Base-by-base conservation (phyloP, 2,888 invertebrate species). In the Aleiodes testaceus region DNA sequence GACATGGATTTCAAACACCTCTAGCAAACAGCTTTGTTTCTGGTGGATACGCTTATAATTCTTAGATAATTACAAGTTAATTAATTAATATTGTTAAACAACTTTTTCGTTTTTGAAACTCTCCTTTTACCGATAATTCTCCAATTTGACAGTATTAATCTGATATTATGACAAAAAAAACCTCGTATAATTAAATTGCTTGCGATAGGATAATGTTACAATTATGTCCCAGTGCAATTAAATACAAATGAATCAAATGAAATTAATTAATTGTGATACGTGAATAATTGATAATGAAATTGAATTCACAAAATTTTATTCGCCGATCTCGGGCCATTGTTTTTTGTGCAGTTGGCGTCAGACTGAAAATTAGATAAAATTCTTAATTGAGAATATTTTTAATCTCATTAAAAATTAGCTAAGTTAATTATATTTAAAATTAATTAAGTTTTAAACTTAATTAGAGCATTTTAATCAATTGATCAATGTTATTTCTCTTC, bases 21-120 rank as follows among this genome's bases (percentile, higher is more conserved):
- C 55, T 86, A 42, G 73, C 80, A 47, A 81, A 79, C 36, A 84
- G 80, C 76, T 84, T 85, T 69, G 80, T 85, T 55, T 81, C 86
- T 55, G 80, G 82, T 69, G 83, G 84, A 70, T 82, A 80, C 74
- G 71, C 72, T 50, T 76, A 77, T 53, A 78, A 79, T 42, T 59
- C 14, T 11, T 59, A 36, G 59, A n/a, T 30, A 7, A 42, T 18
- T 16, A 18, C 36, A 42, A 26, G 12, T 36, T 2, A 55, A 52
- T 3, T 22, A 12, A 11, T 26, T 36, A 7, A 11, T 9, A 36
- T 0, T 36, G 36, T 36, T 36, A 11, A 7, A 36, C 36, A 36
- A 5, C 7, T 9, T 36, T 36, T 36, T 36, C 7, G 4, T 36
- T 11, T 26, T 26, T 22, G 22, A 36, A 36, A 36, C 36, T 7